Percentiles rank a stretch among this genome's conserved stretches.
Conservation (phyloP, 1,140 invertebrate species). For the Drosophila malerkotliana region DNA sequence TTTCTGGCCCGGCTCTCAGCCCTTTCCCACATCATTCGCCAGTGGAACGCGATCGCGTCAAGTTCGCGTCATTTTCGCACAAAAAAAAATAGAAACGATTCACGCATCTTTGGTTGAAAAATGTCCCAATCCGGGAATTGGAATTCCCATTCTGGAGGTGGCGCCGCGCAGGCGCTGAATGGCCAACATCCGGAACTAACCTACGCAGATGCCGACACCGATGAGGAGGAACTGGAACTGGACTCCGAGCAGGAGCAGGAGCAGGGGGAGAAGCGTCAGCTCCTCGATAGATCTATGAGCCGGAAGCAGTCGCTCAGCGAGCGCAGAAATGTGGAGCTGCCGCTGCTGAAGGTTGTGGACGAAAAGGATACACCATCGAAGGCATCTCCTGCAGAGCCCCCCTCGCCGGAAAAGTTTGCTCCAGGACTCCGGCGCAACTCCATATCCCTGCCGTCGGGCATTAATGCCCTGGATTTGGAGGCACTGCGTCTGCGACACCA, state of each 20-base stretch:
- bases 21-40: slow-evolving; percentile 30
- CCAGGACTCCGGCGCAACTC: slow-evolving; percentile 72
- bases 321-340: slow-evolving; percentile 60
- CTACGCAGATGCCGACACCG: slow-evolving; percentile 49
- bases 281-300: neutral
- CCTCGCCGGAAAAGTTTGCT: slow-evolving; percentile 39
- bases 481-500: slow-evolving; percentile 70
- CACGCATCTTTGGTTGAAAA: neutral
- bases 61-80: slow-evolving; percentile 10
- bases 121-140: neutral
- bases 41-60: slow-evolving; percentile 31
- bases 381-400: slow-evolving; percentile 4
- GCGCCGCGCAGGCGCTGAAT: slow-evolving; percentile 58
- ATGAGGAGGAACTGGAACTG: slow-evolving; percentile 16
- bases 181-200: slow-evolving; percentile 41
- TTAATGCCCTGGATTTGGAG: slow-evolving; percentile 75
- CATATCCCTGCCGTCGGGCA: slow-evolving; percentile 77
- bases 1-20: slow-evolving; percentile 19
- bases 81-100: neutral
- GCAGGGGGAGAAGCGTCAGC: neutral
- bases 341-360: slow-evolving; percentile 41
- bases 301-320: slow-evolving; percentile 49
- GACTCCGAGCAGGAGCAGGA: neutral
- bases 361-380: slow-evolving; percentile 21
- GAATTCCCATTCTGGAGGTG: slow-evolving; percentile 13